Percentiles rank a stretch among this genome's conserved stretches.
These are phyloP conservation scores for Popillia japonica DNA, from an alignment of 1,140 invertebrate species.

Conservation along the genomic window DNA sequence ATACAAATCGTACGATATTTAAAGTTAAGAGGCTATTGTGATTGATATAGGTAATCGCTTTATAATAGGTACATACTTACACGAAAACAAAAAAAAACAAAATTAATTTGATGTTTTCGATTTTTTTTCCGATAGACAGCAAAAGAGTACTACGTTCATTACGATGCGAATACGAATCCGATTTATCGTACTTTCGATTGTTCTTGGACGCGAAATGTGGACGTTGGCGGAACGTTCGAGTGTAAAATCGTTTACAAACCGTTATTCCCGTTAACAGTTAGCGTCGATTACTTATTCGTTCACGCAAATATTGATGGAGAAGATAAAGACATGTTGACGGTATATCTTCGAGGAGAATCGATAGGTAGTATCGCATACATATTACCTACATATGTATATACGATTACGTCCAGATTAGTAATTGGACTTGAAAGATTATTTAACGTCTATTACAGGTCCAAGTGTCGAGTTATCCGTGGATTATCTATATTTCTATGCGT, in stretches of 20 bases:
- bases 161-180: conserved; percentile 39
- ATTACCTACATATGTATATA: neutral
- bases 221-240: conserved; percentile 39
- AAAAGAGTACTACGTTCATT: conserved; percentile 36
- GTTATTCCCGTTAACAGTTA: conserved; percentile 38
- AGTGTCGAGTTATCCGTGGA: conserved; percentile 43
- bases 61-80: too few species aligned
- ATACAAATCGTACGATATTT: too few species aligned
- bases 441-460: conserved; percentile 46
- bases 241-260: conserved; percentile 47
- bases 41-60: too few species aligned
- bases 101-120: too few species aligned
- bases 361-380: conserved; percentile 42
- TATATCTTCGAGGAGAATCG: conserved; percentile 45
- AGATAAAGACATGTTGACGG: conserved; percentile 40
- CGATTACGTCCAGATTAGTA: too few species aligned
- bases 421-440: too few species aligned
- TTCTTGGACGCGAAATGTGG: conserved; percentile 39
- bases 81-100: too few species aligned
- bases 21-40: too few species aligned
- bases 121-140: too few species aligned
- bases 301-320: conserved; percentile 41
- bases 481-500: conserved; percentile 38
- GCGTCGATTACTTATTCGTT: conserved; percentile 47
- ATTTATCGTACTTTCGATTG: conserved; percentile 47